Percentiles rank a stretch among this genome's conserved stretches.
Conservation (phyloP, 2,797 vertebrate species). For the Rallus crepitans region DNA sequence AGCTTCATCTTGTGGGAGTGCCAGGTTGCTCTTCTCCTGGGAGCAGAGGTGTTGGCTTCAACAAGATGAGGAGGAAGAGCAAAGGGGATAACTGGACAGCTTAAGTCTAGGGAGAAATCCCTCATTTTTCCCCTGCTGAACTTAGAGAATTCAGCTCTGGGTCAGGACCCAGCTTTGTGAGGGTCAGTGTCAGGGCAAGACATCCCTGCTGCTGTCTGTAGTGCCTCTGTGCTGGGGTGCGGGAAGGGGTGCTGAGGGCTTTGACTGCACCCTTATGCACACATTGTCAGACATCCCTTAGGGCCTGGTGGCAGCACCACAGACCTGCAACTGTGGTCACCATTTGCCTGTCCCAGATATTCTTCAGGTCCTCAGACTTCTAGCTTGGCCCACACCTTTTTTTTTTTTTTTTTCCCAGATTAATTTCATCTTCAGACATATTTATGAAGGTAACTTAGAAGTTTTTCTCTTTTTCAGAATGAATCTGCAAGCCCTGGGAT, state of each 20-base stretch:
- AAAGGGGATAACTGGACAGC: not conserved
- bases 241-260: not conserved
- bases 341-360: not conserved
- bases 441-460: not conserved
- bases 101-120: not conserved
- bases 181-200: not conserved
- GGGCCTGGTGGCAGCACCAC: not conserved
- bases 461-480: not conserved
- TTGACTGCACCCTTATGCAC: not conserved
- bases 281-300: not conserved
- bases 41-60: constrained; percentile 8
- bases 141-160: not conserved
- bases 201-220: not conserved
- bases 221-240: accelerated
- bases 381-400: not conserved
- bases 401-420: not conserved
- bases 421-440: not conserved
- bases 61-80: not conserved
- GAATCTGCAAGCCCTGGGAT: not conserved
- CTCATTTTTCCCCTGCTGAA: not conserved
- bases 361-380: not conserved
- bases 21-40: not conserved
- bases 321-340: not conserved
- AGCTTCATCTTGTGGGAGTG: not conserved
- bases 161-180: not conserved